Conservation (phyloP, 2,888 invertebrate genomes). For the Micoletzkya japonica region DNA sequence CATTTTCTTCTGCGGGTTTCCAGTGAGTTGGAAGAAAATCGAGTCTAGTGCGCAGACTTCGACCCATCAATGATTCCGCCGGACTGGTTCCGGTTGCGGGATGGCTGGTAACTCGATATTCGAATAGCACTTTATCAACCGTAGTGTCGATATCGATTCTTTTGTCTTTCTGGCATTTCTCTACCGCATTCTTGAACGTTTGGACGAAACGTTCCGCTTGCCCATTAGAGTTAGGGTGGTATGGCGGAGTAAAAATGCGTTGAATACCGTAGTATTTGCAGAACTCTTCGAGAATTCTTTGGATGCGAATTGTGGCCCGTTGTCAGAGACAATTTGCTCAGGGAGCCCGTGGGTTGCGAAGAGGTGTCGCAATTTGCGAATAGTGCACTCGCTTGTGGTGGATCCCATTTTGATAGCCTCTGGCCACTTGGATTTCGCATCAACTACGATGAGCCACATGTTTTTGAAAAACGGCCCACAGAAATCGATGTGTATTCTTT, state of each 20-base stretch:
- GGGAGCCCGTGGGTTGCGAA: conserved; percentile 35
- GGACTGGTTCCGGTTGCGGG: neutral
- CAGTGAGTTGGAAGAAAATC: neutral
- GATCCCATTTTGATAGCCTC: conserved; percentile 49
- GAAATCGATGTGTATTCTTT: conserved; percentile 25
- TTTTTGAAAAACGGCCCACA: neutral
- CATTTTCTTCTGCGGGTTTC: neutral
- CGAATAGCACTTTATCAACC: neutral
- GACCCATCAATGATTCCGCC: conserved; percentile 4
- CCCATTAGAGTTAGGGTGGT: conserved; percentile 44
- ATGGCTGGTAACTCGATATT: neutral
- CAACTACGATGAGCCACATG: conserved; percentile 63
- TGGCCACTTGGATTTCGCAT: conserved; percentile 66
- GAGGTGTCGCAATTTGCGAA: conserved; percentile 28
- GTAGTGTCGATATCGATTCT: neutral
- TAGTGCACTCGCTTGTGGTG: conserved; percentile 27
- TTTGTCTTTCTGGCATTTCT: neutral
- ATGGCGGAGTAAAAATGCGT: conserved; percentile 35
- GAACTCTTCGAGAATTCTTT: conserved; percentile 22
- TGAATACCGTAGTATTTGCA: conserved; percentile 30
- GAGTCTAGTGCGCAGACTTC: neutral
- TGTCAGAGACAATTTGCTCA: conserved; percentile 39
- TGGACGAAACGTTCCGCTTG: conserved; percentile 44
- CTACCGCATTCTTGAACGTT: conserved; percentile 30
- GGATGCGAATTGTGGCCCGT: conserved; percentile 30